Conservation (phyloP, 2,888 invertebrate species). For the Lapara coniferarum region DNA sequence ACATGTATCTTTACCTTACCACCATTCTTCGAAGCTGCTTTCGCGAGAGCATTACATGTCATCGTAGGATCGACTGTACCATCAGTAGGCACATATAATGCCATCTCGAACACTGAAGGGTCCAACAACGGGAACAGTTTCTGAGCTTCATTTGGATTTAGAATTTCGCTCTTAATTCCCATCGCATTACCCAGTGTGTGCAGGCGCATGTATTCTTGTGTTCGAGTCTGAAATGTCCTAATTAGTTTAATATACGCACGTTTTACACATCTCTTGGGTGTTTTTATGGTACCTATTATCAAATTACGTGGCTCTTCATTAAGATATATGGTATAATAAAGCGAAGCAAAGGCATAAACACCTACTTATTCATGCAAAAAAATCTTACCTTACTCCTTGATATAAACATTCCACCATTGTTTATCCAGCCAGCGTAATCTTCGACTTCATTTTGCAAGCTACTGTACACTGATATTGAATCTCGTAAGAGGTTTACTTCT, state of each 20-base stretch:
- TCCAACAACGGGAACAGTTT: slow-evolving; percentile 91
- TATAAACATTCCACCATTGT: slow-evolving; percentile 95
- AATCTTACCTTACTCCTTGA: slow-evolving; percentile 80
- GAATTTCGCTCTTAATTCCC: slow-evolving; percentile 89
- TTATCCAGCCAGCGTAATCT: slow-evolving; percentile 92
- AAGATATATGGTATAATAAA: no score
- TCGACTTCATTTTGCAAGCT: slow-evolving; percentile 91
- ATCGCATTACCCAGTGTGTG: slow-evolving; percentile 91
- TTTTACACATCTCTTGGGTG: no score
- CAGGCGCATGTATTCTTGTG: slow-evolving; percentile 92
- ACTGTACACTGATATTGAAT: slow-evolving; percentile 87
- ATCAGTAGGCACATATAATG: slow-evolving; percentile 91
- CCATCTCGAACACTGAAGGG: slow-evolving; percentile 88
- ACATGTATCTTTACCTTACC: slow-evolving; percentile 83
- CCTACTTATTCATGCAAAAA: not conserved
- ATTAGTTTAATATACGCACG: not conserved
- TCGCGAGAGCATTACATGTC: slow-evolving; percentile 89
- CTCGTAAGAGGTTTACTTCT: slow-evolving; percentile 90
- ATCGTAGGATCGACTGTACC: slow-evolving; percentile 94
- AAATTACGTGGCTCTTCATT: no score
- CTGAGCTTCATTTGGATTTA: slow-evolving; percentile 89
- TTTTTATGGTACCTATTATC: no score
- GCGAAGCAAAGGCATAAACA: no score
- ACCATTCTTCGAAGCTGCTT: slow-evolving; percentile 88
- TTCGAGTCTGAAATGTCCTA: slow-evolving; percentile 82